Base-by-base conservation (phyloP, 2,888 invertebrate species). In the Diaphora mendica region DNA sequence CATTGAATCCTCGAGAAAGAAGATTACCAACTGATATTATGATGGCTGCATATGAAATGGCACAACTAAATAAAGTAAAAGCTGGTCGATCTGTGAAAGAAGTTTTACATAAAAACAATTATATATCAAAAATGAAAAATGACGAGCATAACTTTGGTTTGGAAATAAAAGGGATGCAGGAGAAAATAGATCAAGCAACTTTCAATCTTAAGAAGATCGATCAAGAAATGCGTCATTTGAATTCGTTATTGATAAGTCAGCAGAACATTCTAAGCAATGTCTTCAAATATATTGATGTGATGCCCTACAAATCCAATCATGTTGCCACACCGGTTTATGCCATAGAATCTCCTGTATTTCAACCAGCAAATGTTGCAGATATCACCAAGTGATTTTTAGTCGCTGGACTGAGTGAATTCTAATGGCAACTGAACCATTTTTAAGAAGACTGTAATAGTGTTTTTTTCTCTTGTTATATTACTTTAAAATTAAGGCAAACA, bases 1-100 rank as follows among this genome's bases (percentile, higher is more conserved):
- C 98, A 0, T 91, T 98, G 65, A 98, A 98, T 93, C 98, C 98
- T 0, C 96, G 97, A 44, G 98, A 98, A 87, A 98, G 97, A 85
- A 96, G 98, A 71, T 92, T 98, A 64, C 98, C 98, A 0, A 96
- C 97, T 33, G 97, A 98, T 74, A 97, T 98, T 74, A 96, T 98
- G 89, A 97, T 97, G 94, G 97, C 97, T 1, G 98, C 98, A 0
- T 97, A 98, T 82, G 97, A 98, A 85, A 96, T 98, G 71, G 98
- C 98, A 0, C 97, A 97, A 82, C 93, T 97, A 75, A 96, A 97
- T 64, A 97, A 97, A 89, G 94, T 97, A 74, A 96, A 97, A 76
- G 96, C 97, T 64, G 97, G 97, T 0, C 95, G 96, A 79, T 97
- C 97, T 1, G 96, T 97, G 0, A 96, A 96, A 83, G 96, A 96